Conservation (phyloP, 2,888 invertebrate genomes). For the Pegoplata infirma region DNA sequence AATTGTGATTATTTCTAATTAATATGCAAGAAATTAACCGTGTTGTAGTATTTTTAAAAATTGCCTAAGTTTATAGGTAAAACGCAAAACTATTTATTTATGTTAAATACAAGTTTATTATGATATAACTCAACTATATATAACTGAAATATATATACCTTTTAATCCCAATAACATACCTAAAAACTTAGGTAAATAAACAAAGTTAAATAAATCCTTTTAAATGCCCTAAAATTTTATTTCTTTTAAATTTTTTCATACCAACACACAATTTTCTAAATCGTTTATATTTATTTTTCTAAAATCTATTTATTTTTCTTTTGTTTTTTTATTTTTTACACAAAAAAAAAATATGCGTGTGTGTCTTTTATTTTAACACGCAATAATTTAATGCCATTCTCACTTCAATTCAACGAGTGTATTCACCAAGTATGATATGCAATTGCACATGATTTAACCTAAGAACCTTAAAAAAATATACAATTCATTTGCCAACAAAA, state of each 20-base stretch:
- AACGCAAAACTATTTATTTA: too few relatives aligned
- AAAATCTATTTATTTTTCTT: background rate
- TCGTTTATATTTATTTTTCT: background rate
- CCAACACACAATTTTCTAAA: background rate
- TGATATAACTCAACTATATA: too few relatives aligned
- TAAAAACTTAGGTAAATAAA: too few relatives aligned
- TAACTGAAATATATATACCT: too few relatives aligned
- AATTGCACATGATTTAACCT: conserved; percentile 60
- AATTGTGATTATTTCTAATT: too few relatives aligned
- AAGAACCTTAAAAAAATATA: conserved; percentile 39
- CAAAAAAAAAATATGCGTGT: background rate
- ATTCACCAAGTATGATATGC: conserved; percentile 31
- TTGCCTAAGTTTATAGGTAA: too few relatives aligned
- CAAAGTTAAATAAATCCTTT: background rate
- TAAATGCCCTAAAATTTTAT: background rate
- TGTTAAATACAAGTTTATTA: too few relatives aligned
- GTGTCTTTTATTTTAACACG: background rate
- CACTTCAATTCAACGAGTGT: conserved; percentile 7
- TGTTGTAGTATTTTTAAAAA: too few relatives aligned
- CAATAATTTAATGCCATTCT: conserved; percentile 11
- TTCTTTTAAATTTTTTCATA: background rate
- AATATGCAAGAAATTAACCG: too few relatives aligned
- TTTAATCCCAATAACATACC: too few relatives aligned
- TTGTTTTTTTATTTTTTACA: background rate
- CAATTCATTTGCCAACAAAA: conserved; percentile 30